Conservation (phyloP, 2,113 vertebrate species). For the Microtus richardsoni region DNA sequence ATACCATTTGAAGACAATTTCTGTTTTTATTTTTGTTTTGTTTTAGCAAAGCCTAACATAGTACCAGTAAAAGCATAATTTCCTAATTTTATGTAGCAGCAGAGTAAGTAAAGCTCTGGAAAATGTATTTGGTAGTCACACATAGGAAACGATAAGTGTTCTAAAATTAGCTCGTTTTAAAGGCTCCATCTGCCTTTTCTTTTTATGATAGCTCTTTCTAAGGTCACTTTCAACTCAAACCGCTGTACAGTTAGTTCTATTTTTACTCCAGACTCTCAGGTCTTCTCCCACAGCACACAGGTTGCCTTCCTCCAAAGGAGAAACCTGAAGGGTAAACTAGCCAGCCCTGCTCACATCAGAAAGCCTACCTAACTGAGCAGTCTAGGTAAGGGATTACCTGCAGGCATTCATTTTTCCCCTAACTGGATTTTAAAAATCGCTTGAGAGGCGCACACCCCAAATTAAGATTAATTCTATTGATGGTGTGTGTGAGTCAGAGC, state of each 20-base stretch:
- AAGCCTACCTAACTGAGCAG: slow-evolving; percentile 51
- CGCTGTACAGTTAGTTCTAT: slow-evolving; percentile 39
- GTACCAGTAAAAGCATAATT: slow-evolving; percentile 23
- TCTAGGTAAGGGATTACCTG: slow-evolving; percentile 59
- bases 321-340: slow-evolving; percentile 42
- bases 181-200: slow-evolving; percentile 6
- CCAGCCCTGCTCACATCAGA: slow-evolving; percentile 24
- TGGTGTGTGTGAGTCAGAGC: background rate
- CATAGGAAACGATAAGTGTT: background rate
- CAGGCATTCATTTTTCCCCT: slow-evolving; percentile 45
- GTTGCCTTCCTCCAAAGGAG: slow-evolving; percentile 35
- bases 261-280: slow-evolving; percentile 60
- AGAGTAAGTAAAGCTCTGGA: slow-evolving; percentile 5
- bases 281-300: slow-evolving; percentile 25
- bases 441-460: slow-evolving; percentile 50
- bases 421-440: background rate
- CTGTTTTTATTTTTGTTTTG: slow-evolving; percentile 4
- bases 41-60: background rate
- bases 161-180: slow-evolving; percentile 39
- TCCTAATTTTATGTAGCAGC: slow-evolving; percentile 32
- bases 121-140: background rate
- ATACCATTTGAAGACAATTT: background rate
- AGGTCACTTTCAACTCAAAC: slow-evolving; percentile 56
- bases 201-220: slow-evolving; percentile 12
- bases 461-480: slow-evolving; percentile 63